These are phyloP conservation scores for Diarsia dahlii DNA, from an alignment of 2,888 invertebrate genomes.

Conservation along the genomic window DNA sequence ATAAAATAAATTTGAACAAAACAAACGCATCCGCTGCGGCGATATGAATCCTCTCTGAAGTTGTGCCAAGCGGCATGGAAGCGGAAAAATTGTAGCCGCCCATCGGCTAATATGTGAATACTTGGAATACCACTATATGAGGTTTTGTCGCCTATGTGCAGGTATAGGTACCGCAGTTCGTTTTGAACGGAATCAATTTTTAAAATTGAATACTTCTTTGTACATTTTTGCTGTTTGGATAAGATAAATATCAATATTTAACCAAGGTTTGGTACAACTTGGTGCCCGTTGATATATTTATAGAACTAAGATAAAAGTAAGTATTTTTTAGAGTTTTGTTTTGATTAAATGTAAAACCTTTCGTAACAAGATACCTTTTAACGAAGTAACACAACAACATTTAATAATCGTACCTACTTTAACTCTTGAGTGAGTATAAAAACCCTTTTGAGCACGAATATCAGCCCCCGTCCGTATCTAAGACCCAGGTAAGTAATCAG, in stretches of 20 bases:
- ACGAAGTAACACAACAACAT: constrained; percentile 11
- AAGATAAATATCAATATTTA: background rate
- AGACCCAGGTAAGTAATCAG: constrained; percentile 61
- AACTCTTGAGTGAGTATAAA: constrained; percentile 17
- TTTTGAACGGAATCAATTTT: constrained; percentile 31
- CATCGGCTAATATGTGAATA: constrained; percentile 88
- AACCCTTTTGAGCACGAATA: constrained; percentile 24
- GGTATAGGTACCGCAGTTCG: constrained; percentile 16
- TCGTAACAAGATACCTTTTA: constrained; percentile 1
- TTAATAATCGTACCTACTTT: constrained; percentile 24
- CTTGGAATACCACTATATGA: constrained; percentile 83
- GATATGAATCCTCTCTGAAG: constrained; percentile 90
- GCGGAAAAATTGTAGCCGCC: constrained; percentile 85
- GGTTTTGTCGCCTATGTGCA: constrained; percentile 68
- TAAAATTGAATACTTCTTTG: constrained; percentile 3
- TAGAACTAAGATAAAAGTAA: background rate
- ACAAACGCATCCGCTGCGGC: constrained; percentile 88
- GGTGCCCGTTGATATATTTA: background rate
- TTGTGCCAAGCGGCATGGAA: constrained; percentile 88
- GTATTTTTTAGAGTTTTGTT: background rate
- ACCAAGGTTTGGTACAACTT: background rate
- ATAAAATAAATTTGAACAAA: constrained; percentile 90
- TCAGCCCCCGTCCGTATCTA: constrained; percentile 41
- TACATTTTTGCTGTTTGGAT: background rate
- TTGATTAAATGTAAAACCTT: background rate